Conservation (phyloP, 2,113 vertebrate species). For the Anthoscopus minutus region DNA sequence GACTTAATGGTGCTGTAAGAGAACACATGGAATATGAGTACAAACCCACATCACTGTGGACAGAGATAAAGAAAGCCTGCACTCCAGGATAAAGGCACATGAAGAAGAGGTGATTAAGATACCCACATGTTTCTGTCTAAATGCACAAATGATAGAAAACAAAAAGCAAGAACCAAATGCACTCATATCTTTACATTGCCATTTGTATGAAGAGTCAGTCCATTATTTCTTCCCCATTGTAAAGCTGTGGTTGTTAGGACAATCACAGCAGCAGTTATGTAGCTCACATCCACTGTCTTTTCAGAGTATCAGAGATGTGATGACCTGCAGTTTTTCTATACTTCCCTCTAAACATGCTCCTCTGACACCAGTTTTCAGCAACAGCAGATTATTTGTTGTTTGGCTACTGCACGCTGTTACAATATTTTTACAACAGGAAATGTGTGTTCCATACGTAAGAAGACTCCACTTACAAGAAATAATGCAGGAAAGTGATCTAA, state of each 20-base stretch:
- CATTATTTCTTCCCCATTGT: neutral
- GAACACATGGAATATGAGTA: neutral
- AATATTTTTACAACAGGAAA: constrained; percentile 43
- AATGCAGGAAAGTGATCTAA: constrained; percentile 47
- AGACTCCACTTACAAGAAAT: constrained; percentile 21
- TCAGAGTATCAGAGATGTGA: neutral
- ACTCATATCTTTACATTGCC: neutral
- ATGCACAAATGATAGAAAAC: neutral
- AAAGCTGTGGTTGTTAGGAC: neutral
- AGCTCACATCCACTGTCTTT: accelerated
- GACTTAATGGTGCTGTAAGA: neutral
- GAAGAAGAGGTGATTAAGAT: neutral
- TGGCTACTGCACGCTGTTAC: neutral
- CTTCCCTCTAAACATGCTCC: neutral
- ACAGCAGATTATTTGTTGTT: neutral
- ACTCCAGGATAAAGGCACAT: neutral
- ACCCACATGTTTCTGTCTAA: neutral
- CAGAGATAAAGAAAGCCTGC: neutral
- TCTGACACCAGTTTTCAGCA: neutral
- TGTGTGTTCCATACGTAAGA: constrained; percentile 30
- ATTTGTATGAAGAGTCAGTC: neutral
- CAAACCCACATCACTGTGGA: neutral
- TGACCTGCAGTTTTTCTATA: neutral
- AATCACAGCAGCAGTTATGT: neutral
- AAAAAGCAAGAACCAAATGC: neutral